Evolutionary conservation across 2,797 vertebrate genomes (phyloP).

Genomic region (Xenopus petersii): DNA sequence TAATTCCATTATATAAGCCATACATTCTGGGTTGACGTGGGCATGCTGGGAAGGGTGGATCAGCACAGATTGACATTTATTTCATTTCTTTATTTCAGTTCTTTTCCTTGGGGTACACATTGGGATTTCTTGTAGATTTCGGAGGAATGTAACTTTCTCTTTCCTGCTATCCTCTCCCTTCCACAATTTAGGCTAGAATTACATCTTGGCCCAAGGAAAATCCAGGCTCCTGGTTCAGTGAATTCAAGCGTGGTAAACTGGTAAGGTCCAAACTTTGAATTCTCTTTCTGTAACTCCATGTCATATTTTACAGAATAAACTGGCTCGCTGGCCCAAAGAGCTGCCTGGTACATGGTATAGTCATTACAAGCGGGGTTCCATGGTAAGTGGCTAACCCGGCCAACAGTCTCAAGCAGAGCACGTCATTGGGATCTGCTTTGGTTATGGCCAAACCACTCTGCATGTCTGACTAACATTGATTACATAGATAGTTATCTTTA

Average conservation of each 20-base stretch:
- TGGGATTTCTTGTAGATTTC: background rate
- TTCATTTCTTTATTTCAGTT: too few relatives aligned
- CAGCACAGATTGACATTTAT: too few relatives aligned
- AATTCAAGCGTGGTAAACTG: slow-evolving; percentile 99
- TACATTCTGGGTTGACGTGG: too few relatives aligned
- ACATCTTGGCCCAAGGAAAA: slow-evolving; percentile 97
- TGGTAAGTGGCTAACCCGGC: slow-evolving; percentile 87
- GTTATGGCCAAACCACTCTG: slow-evolving; percentile 60
- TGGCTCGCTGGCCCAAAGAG: slow-evolving; percentile 99
- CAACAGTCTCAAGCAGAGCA: slow-evolving; percentile 48
- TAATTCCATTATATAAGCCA: too few relatives aligned
- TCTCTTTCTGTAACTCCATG: slow-evolving; percentile 73
- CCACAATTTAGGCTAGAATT: slow-evolving; percentile 85
- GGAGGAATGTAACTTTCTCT: slow-evolving; percentile 63
- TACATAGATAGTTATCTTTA: background rate
- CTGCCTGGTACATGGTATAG: slow-evolving; percentile 96
- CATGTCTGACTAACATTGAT: slow-evolving; percentile 58
- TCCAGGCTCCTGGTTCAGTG: slow-evolving; percentile 99
- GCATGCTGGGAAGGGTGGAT: too few relatives aligned
- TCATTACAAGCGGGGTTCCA: slow-evolving; percentile 96
- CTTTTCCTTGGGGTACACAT: background rate
- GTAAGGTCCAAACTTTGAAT: slow-evolving; percentile 75
- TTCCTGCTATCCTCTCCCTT: slow-evolving; percentile 47
- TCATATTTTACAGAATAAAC: slow-evolving; percentile 99
- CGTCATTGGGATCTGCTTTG: slow-evolving; percentile 50